phyloP scores from a whole-genome alignment of 1,140 invertebrate species.

The Euglossa dilemma region DNA sequence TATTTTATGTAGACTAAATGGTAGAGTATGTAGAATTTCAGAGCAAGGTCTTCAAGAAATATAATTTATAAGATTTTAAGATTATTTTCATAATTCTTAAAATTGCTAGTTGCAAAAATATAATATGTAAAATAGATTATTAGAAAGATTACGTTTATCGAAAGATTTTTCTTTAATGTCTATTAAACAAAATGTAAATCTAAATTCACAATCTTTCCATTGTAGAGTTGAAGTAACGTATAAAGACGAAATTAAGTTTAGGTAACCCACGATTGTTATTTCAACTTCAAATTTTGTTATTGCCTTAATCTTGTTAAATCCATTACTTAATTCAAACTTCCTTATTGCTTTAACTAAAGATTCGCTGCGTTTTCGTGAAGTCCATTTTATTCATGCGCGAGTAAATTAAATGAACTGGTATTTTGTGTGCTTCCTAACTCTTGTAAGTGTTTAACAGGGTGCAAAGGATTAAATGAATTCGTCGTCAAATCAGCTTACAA shows the following conservation, averaged over 20 bases:
- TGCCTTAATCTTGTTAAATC: background rate
- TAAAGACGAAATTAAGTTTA: background rate
- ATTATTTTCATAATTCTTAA: too few relatives aligned
- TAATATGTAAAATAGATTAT: too few relatives aligned
- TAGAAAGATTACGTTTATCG: too few relatives aligned
- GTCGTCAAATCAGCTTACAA: constrained; percentile 39
- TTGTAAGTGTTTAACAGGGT: background rate
- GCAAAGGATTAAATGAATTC: constrained; percentile 19
- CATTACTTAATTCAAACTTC: constrained; percentile 10
- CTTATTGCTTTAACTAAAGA: constrained; percentile 18
- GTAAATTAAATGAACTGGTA: background rate
- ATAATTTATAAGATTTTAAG: too few relatives aligned
- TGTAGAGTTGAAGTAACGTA: background rate
- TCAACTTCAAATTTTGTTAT: background rate
- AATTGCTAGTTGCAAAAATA: too few relatives aligned
- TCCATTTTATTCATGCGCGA: background rate
- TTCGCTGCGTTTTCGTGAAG: constrained; percentile 1
- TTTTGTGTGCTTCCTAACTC: background rate
- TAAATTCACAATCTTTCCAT: background rate
- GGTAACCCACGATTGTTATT: background rate
- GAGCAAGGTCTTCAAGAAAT: too few relatives aligned
- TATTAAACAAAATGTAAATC: background rate
- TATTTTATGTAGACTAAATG: too few relatives aligned
- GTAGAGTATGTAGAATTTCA: too few relatives aligned
- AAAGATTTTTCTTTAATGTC: too few relatives aligned